Conservation (phyloP, 1,140 invertebrate species). For the Drosophila malerkotliana region DNA sequence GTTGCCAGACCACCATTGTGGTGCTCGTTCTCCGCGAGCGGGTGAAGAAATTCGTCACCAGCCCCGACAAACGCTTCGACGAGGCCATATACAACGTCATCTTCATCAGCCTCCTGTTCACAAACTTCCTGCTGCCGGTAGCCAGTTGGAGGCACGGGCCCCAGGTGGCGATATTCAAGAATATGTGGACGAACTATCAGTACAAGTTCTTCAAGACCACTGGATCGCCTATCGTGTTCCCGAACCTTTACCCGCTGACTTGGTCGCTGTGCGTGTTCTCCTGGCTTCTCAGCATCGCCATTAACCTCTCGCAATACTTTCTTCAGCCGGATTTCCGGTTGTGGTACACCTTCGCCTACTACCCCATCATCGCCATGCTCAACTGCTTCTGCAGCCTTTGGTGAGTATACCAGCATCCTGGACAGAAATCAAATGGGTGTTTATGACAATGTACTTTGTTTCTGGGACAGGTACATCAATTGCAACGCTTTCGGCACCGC, state of each 20-base stretch:
- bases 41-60: constrained; percentile 85
- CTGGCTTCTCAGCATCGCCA: constrained; percentile 86
- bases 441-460: too few species aligned
- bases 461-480: constrained; percentile 84
- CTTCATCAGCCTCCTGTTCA: constrained; percentile 88
- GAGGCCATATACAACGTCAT: constrained; percentile 89
- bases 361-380: constrained; percentile 88
- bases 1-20: constrained; percentile 85
- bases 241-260: constrained; percentile 86
- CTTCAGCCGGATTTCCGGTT: constrained; percentile 88
- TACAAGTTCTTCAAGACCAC: constrained; percentile 88
- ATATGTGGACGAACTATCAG: constrained; percentile 90
- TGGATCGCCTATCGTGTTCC: constrained; percentile 87
- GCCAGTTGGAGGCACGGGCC: constrained; percentile 88
- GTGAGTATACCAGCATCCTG: constrained; percentile 40
- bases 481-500: constrained; percentile 88
- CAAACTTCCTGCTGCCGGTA: constrained; percentile 88
- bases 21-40: constrained; percentile 85
- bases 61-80: constrained; percentile 87
- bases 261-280: constrained; percentile 87
- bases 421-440: too few species aligned
- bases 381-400: constrained; percentile 88
- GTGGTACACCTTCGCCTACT: constrained; percentile 89
- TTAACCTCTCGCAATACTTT: constrained; percentile 88
- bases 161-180: constrained; percentile 89